Evolutionary conservation across 2,888 invertebrate genomes (phyloP).

Genomic region (Syrphus vitripennis): DNA sequence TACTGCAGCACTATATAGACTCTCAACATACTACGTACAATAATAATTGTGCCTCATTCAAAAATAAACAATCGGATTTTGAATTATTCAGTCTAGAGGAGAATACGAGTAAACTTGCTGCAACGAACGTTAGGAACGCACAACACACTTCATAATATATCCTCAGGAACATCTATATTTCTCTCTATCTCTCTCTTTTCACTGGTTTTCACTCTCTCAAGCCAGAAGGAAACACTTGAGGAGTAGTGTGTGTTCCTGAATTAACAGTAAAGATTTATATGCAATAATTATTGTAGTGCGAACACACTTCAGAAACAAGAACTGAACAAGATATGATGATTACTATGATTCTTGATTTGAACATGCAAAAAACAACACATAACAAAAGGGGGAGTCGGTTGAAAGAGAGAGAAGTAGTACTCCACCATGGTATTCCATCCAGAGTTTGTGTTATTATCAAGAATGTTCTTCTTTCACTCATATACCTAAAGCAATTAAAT

Average conservation of each 20-base stretch:
- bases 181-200: too few relatives aligned
- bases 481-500: conserved; percentile 67
- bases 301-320: conserved; percentile 45
- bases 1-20: neutral
- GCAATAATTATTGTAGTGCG: conserved; percentile 56
- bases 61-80: conserved; percentile 53
- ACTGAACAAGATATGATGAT: conserved; percentile 22
- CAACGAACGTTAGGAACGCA: conserved; percentile 5
- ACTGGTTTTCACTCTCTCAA: too few relatives aligned
- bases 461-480: conserved; percentile 10
- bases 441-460: conserved; percentile 8
- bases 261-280: conserved; percentile 57
- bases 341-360: conserved; percentile 9
- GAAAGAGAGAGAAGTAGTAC: neutral
- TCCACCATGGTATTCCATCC: neutral
- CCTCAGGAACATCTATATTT: neutral
- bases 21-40: neutral
- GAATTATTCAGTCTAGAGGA: neutral
- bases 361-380: neutral
- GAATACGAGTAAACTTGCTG: neutral
- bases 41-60: conserved; percentile 19
- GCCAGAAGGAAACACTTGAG: conserved; percentile 46
- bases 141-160: neutral
- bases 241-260: conserved; percentile 45
- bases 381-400: neutral